A percentile compares a stretch with the other conserved stretches of the same genome.
Evolutionary conservation across 2,888 invertebrate genomes (phyloP).

Genomic region (Plebejus argus): DNA sequence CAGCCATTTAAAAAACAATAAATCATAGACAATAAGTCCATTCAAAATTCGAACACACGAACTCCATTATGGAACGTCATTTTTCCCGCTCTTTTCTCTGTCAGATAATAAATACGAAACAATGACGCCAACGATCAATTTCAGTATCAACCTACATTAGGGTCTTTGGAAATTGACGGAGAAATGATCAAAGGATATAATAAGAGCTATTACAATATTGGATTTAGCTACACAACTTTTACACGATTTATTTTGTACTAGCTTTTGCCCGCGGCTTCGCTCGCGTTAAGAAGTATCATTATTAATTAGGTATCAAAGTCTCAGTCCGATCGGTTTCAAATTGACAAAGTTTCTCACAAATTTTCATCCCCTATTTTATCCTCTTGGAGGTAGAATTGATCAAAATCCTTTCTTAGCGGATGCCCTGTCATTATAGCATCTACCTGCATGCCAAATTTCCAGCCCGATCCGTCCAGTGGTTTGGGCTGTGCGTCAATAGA

Average conservation of each 20-base stretch:
- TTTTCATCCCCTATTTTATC: no score
- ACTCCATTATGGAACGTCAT: conserved; percentile 13
- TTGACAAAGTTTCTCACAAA: no score
- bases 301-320: no score
- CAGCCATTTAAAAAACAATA: conserved; percentile 1
- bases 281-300: no score
- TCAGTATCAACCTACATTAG: conserved; percentile 24
- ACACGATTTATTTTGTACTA: not conserved
- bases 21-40: not conserved
- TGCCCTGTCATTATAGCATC: no score
- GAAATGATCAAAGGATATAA: conserved; percentile 52
- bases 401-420: no score
- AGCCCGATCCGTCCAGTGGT: no score
- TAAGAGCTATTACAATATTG: conserved; percentile 58
- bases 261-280: no score
- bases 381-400: no score
- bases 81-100: conserved; percentile 12
- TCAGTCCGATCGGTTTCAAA: no score
- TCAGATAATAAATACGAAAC: conserved; percentile 28
- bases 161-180: conserved; percentile 36
- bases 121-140: conserved; percentile 43
- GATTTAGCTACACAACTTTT: conserved; percentile 50
- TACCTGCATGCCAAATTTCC: no score
- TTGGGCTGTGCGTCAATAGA: no score
- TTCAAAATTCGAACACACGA: conserved; percentile 15